Base-by-base conservation (phyloP, 2,113 vertebrate species). In the Natator depressus region DNA sequence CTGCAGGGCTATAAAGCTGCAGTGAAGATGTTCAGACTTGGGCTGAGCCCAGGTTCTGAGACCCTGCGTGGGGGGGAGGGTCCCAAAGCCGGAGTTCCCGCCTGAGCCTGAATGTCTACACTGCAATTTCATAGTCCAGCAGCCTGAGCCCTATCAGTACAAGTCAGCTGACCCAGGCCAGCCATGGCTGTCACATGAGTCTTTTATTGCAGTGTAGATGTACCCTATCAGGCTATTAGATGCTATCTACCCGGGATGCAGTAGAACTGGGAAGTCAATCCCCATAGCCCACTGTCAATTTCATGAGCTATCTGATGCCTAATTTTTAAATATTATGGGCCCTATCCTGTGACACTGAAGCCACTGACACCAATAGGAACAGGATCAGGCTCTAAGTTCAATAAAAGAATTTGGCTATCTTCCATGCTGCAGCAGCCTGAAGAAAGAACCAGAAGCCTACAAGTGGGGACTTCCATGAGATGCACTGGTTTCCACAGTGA, bases 401-500 rank as follows among this genome's bases (percentile, higher is more conserved):
- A 79, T 94, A 53, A 47, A 97, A 94, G 5, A 88, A 94, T 72
- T 24, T 87, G 57, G 84, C 85, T 88, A 82, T 91, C 57, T 94
- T 96, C 92, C 78, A 53, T 85, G 89, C 3, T 94, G 85, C 57
- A 93, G 80, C 22, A 93, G 76, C n/a, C 65, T 10, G 54, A 79
- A 93, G 42, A 91, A 92, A 87, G 11, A 85, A 35, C 8, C 93
- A 50, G 84, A 95, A 89, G 82, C 19, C 57, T 85, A 89, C 27
- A 91, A 92, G 14, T 76, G 69, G 95, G 91, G 93, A 91, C n/a
- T 81, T 94, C 85, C 35, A 72, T 89, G 75, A 96, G 94, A 90
- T 93, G 78, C 4, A 91, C 47, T 55, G 0, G 0, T 93, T 93
- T 95, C 83, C 82, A 84, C 51, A 88, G 16, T 88, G 94, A 89